Evolutionary conservation across 2,113 vertebrate genomes (phyloP).

Genomic region (Chaetodon auriga): DNA sequence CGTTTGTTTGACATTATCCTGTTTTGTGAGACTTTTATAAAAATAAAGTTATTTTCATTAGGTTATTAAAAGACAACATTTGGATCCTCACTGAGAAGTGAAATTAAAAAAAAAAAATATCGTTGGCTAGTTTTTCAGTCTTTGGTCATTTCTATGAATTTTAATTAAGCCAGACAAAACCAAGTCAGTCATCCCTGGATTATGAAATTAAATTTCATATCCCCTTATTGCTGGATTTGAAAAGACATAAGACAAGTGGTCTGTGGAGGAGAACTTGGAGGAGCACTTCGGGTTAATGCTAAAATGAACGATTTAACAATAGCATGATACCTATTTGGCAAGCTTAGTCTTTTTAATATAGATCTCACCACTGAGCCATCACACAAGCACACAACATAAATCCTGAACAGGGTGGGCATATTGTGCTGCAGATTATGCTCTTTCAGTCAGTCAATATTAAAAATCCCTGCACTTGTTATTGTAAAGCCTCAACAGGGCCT

Average conservation of each 20-base stretch:
- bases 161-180: constrained; percentile 49
- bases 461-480: constrained; percentile 66
- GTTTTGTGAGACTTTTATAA: neutral
- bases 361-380: constrained; percentile 24
- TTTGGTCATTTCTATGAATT: neutral
- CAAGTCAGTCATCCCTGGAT: constrained; percentile 46
- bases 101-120: neutral
- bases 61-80: neutral
- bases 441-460: constrained; percentile 65
- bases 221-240: constrained; percentile 36
- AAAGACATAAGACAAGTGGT: constrained; percentile 20
- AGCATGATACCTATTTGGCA: constrained; percentile 25
- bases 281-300: constrained; percentile 17
- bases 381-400: constrained; percentile 43
- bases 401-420: constrained; percentile 36
- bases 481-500: constrained; percentile 57
- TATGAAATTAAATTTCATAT: constrained; percentile 52
- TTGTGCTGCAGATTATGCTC: constrained; percentile 45
- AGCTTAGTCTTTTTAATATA: constrained; percentile 40
- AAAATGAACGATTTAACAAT: constrained; percentile 27
- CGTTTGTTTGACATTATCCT: neutral
- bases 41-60: neutral
- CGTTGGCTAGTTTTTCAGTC: neutral
- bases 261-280: neutral
- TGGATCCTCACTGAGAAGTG: neutral